Evolutionary conservation across 2,888 invertebrate genomes (phyloP).

Genomic region (Candidula unifasciata): DNA sequence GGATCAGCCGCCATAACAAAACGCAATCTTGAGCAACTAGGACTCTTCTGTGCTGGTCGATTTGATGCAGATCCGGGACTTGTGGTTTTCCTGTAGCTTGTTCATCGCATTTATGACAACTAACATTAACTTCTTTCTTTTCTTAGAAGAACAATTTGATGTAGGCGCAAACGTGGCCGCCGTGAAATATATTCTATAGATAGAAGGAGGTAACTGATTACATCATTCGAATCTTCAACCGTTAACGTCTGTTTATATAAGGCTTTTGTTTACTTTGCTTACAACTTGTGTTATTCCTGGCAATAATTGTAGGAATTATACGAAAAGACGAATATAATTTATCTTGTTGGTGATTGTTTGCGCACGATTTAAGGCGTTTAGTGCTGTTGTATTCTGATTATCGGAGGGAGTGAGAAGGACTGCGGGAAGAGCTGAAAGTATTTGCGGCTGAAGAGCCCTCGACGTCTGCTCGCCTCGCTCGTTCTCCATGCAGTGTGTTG

Average conservation of each 20-base stretch:
- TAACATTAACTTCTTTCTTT: too few species aligned
- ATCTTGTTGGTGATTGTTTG: neutral
- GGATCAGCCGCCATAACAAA: slow-evolving; percentile 51
- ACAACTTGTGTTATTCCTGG: too few species aligned
- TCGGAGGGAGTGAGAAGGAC: slow-evolving; percentile 27
- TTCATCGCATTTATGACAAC: too few species aligned
- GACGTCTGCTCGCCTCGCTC: slow-evolving; percentile 35
- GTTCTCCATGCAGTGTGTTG: slow-evolving; percentile 41
- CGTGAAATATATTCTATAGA: neutral
- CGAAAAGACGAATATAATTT: too few species aligned
- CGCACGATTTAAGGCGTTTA: neutral
- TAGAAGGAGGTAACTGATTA: slow-evolving; percentile 33
- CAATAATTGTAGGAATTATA: too few species aligned
- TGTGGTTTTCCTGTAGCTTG: too few species aligned
- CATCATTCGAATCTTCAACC: neutral
- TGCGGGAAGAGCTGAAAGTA: slow-evolving; percentile 62
- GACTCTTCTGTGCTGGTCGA: neutral
- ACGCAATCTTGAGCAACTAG: slow-evolving; percentile 16
- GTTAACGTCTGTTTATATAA: slow-evolving; percentile 26
- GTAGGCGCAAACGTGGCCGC: neutral
- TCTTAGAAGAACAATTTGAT: neutral
- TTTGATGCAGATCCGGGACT: too few species aligned
- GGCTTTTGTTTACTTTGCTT: neutral
- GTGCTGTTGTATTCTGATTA: neutral
- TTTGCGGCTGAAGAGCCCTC: slow-evolving; percentile 40